A percentile compares a stretch with the other conserved stretches of the same genome.
These are phyloP conservation scores for Lophura swinhoii DNA, from an alignment of 2,797 vertebrate species.

Conservation along the genomic window DNA sequence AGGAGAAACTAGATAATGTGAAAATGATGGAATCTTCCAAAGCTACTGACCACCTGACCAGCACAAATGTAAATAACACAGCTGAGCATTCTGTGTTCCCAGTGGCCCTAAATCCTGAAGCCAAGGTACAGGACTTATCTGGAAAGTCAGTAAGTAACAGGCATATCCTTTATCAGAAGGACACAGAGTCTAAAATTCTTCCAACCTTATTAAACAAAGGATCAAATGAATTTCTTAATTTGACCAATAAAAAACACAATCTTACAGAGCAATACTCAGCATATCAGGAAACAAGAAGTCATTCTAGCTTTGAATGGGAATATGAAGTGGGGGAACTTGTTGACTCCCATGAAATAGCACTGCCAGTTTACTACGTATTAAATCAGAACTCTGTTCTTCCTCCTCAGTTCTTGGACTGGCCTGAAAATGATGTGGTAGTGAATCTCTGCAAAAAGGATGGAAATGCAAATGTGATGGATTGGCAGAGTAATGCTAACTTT, in stretches of 20 bases:
- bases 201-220: not conserved
- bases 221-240: constrained; percentile 53
- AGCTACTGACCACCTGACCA: not conserved
- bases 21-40: constrained; percentile 58
- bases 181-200: constrained; percentile 13
- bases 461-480: constrained; percentile 79
- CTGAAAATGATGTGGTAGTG: constrained; percentile 81
- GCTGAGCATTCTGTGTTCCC: not conserved
- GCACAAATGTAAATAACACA: not conserved
- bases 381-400: constrained; percentile 70
- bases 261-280: not conserved
- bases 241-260: constrained; percentile 30
- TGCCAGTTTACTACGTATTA: constrained; percentile 69
- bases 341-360: constrained; percentile 34
- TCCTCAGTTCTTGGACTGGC: constrained; percentile 63
- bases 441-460: constrained; percentile 89
- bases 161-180: not conserved
- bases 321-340: constrained; percentile 60
- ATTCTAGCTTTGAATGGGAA: constrained; percentile 74
- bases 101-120: constrained; percentile 14
- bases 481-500: constrained; percentile 81
- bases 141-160: constrained; percentile 43
- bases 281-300: constrained; percentile 68
- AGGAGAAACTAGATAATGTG: constrained; percentile 70
- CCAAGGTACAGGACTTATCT: constrained; percentile 51